phyloP scores from a whole-genome alignment of 2,888 invertebrate species.

The Melieria crassipennis region DNA sequence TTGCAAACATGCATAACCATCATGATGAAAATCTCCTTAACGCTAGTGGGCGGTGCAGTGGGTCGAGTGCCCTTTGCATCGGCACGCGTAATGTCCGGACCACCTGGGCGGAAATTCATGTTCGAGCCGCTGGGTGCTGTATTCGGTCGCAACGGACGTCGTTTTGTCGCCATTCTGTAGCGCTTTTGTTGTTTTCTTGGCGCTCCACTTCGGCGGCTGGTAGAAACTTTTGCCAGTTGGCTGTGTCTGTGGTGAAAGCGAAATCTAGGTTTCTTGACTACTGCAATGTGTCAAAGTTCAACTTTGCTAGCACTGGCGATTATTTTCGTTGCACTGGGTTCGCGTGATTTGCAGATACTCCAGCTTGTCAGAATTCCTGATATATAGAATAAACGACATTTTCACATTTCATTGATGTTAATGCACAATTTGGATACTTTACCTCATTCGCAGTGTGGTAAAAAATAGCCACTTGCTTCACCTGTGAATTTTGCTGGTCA shows the following conservation, averaged over 20 bases:
- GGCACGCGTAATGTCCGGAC: conserved; percentile 64
- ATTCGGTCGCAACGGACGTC: conserved; percentile 62
- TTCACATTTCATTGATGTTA: too few relatives aligned
- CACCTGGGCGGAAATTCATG: conserved; percentile 72
- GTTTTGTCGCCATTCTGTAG: conserved; percentile 64
- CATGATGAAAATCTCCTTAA: conserved; percentile 81
- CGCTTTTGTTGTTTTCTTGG: neutral
- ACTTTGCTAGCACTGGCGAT: neutral
- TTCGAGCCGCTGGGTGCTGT: conserved; percentile 51
- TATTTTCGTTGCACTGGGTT: neutral
- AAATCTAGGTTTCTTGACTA: neutral
- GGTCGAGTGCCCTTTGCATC: conserved; percentile 78
- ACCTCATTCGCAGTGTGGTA: conserved; percentile 18
- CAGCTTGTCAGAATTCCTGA: neutral
- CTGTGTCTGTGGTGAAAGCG: conserved; percentile 24
- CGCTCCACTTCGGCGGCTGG: neutral
- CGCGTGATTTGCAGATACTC: neutral
- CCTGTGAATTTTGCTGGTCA: conserved; percentile 36
- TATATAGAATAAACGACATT: neutral
- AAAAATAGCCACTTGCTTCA: conserved; percentile 41
- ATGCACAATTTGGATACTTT: neutral
- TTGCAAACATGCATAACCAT: conserved; percentile 89
- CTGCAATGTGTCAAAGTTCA: conserved; percentile 43
- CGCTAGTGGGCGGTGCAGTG: conserved; percentile 83
- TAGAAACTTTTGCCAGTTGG: neutral